These are phyloP conservation scores for Ypsolopha sequella DNA, from an alignment of 2,888 invertebrate genomes.

Conservation along the genomic window DNA sequence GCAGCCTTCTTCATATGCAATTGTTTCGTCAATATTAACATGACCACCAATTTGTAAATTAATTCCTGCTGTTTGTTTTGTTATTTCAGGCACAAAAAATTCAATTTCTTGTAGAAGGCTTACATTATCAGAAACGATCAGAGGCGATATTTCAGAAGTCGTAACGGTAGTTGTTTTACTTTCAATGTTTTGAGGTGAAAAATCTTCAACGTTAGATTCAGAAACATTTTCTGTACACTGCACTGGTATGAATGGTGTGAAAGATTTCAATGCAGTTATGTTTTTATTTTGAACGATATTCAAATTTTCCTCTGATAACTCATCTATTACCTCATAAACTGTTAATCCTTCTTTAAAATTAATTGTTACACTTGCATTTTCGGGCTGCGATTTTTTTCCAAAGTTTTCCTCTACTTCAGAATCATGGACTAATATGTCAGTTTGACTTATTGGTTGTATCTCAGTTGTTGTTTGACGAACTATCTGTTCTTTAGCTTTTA, in stretches of 20 bases:
- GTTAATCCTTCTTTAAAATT: conserved; percentile 34
- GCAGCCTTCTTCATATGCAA: conserved; percentile 26
- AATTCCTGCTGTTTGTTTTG: conserved; percentile 22
- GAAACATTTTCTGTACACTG: conserved; percentile 46
- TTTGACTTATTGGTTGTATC: conserved; percentile 32
- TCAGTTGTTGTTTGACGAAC: conserved; percentile 23
- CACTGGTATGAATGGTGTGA: conserved; percentile 42
- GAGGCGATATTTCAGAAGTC: conserved; percentile 37
- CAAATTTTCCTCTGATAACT: conserved; percentile 31
- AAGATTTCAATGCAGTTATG: conserved; percentile 31
- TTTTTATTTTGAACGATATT: conserved; percentile 23
- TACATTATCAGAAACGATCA: conserved; percentile 44
- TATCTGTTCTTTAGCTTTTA: conserved; percentile 17
- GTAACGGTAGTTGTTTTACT: conserved; percentile 31
- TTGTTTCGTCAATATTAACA: conserved; percentile 29
- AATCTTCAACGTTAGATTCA: conserved; percentile 32
- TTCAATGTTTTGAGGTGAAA: conserved; percentile 24
- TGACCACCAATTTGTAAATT: too few species aligned
- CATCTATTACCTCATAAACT: conserved; percentile 45
- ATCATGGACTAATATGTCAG: conserved; percentile 34
- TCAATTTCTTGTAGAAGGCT: conserved; percentile 47
- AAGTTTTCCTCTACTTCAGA: conserved; percentile 29
- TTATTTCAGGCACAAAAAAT: conserved; percentile 29
- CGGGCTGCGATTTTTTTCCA: conserved; percentile 16
- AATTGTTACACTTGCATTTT: conserved; percentile 30